Evolutionary conservation across 2,113 vertebrate genomes (phyloP).

Genomic region (Mixornis gularis): DNA sequence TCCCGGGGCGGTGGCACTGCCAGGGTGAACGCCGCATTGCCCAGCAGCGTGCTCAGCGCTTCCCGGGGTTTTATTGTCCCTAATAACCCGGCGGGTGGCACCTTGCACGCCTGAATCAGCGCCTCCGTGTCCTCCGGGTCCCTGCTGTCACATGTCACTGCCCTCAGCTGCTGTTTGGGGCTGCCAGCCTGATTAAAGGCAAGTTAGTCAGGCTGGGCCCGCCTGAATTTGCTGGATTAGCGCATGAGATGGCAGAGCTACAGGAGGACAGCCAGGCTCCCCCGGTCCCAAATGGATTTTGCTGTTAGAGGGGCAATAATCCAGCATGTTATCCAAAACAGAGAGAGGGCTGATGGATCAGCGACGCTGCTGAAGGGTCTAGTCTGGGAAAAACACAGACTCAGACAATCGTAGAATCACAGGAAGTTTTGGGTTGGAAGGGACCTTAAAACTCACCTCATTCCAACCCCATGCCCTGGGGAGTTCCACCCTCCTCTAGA

Average conservation of each 20-base stretch:
- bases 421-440: background rate
- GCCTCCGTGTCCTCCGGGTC: background rate
- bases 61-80: background rate
- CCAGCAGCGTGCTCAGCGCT: background rate
- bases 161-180: background rate
- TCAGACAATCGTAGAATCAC: background rate
- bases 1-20: accelerated
- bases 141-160: background rate
- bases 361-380: background rate
- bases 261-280: background rate
- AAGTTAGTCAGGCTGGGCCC: background rate
- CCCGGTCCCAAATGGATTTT: background rate
- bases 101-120: background rate
- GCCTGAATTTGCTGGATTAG: background rate
- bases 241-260: background rate
- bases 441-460: background rate
- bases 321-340: background rate
- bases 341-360: background rate
- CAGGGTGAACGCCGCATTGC: background rate
- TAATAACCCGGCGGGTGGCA: background rate
- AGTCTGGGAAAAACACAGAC: background rate
- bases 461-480: background rate
- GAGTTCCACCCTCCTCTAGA: background rate
- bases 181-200: background rate
- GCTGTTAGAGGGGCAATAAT: background rate